Base-by-base conservation (phyloP, 2,797 vertebrate genomes). In the Microchirus variegatus region DNA sequence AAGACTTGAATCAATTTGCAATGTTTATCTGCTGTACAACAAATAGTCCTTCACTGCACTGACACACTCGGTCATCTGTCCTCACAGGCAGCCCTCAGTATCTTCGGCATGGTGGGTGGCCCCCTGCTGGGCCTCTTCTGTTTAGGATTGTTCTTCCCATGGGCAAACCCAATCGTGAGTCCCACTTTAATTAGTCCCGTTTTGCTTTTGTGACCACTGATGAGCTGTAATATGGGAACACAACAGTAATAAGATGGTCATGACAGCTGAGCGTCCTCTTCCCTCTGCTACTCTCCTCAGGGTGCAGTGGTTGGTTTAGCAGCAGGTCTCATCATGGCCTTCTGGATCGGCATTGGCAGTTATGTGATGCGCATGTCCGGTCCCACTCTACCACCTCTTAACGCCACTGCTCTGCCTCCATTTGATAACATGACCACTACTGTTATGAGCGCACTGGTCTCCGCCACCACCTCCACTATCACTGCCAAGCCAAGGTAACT, bases 91-190 rank as follows among this genome's bases (percentile, higher is more conserved):
- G 97, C 97, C 53, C 90, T 99, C 82, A 99, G 97, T 87, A 98
- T 99, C 89, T 99, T 99, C 1, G 97, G 97, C 58, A 99, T 99
- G 95, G 92, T 99, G 17, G 97, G 97, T 0, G 97, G 97, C 0
- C 97, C 97, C 0, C 93, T 99, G 46, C 82, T 98, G 19, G 96
- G 96, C 19, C 64, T 96, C 37, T 99, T 99, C 93, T 78, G 94
- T 77, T 91, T 99, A 59, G 98, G 98, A 53, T 96, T 99, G 89
- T 94, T 99, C 83, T 96, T 95, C 67, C 95, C 97, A 8, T 96
- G 95, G 91, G 95, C 95, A 47, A 99, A 97, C 83, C 70, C 95
- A 10, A 77, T 57, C 10, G 96, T 97, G 86, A 95, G 96, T 86
- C 11, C 5, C 43, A 1, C 4, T 45, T 45, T 16, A 26, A 19